Evolutionary conservation across 2,113 vertebrate species (phyloP), one percentile per base, ranked within the genome.

Genomic region (Verasper variegatus): DNA sequence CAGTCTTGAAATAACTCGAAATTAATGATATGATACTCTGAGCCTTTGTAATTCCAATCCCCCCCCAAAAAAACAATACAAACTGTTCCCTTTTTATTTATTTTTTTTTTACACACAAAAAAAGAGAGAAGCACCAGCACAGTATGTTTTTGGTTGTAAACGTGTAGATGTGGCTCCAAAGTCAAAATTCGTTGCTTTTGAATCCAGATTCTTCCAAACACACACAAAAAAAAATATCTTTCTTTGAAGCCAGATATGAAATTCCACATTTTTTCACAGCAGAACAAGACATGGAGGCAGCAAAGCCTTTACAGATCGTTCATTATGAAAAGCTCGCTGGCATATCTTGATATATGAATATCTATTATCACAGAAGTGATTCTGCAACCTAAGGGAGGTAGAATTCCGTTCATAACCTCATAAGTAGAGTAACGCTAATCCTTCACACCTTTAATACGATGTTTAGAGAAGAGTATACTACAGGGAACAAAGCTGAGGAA

Each of bases 331-430:
- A 52, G 57, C 71, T 84, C 4, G 2, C 68, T 81, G 77, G 67
- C 78, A 58, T 88, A 85, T 83, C 81, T 83, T 71, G 81, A 89
- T 87, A 62, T 80, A 81, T 56, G 74, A 87, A 87, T 84, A 83
- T 80, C 81, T 80, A 62, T 84, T 84, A 84, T 86, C 73, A 84
- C 68, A 74, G 67, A 81, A 78, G 85, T 47, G 61, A 80, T 78
- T 81, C 66, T 8, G 60, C 23, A 85, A 87, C 79, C 79, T 84
- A 71, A 26, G 81, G 80, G 78, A 86, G 75, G 79, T 58, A 75
- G 61, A 60, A 81, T 67, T 75, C 68, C 68, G 82, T 83, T 88
- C 78, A 83, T 64, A 77, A 73, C 73, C 73, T 84, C 64, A 18
- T 83, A 81, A 90, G 89, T 80, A 81, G 72, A 14, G 1, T 0